These are phyloP conservation scores for Suncus etruscus DNA, from an alignment of 2,113 vertebrate species.

Conservation along the genomic window DNA sequence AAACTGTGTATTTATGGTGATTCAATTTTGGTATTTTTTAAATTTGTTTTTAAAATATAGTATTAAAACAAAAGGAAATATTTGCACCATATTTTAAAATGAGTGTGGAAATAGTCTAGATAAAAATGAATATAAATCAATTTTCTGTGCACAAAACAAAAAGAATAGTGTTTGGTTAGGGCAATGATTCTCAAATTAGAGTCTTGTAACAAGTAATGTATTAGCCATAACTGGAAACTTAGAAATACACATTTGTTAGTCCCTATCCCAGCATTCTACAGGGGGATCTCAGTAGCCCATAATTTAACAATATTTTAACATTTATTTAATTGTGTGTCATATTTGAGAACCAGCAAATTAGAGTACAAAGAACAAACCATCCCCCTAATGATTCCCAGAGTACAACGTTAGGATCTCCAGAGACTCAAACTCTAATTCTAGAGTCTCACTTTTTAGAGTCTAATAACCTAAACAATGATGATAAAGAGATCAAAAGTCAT, in stretches of 20 bases:
- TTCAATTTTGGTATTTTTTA: too few relatives aligned
- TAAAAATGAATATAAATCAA: not conserved
- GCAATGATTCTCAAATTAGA: not conserved
- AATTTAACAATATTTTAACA: not conserved
- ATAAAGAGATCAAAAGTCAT: not conserved
- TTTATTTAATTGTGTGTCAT: not conserved
- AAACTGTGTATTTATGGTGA: too few relatives aligned
- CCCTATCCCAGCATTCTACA: not conserved
- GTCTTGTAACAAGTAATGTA: not conserved
- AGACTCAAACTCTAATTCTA: not conserved
- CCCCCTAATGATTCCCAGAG: not conserved
- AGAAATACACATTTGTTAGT: constrained; percentile 12
- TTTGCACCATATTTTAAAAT: constrained; percentile 20
- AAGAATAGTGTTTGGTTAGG: not conserved
- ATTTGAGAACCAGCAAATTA: not conserved
- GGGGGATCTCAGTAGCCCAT: not conserved
- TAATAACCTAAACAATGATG: not conserved
- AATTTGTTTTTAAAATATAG: too few relatives aligned
- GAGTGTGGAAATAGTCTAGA: not conserved
- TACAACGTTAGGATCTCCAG: not conserved
- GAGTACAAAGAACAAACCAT: not conserved
- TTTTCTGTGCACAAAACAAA: constrained; percentile 16
- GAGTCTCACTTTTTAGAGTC: not conserved
- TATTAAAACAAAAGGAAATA: not conserved
- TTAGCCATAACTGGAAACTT: not conserved